Percentiles rank a stretch among this genome's conserved stretches.
Conservation (phyloP, 2,113 vertebrate species). For the Felis chaus region DNA sequence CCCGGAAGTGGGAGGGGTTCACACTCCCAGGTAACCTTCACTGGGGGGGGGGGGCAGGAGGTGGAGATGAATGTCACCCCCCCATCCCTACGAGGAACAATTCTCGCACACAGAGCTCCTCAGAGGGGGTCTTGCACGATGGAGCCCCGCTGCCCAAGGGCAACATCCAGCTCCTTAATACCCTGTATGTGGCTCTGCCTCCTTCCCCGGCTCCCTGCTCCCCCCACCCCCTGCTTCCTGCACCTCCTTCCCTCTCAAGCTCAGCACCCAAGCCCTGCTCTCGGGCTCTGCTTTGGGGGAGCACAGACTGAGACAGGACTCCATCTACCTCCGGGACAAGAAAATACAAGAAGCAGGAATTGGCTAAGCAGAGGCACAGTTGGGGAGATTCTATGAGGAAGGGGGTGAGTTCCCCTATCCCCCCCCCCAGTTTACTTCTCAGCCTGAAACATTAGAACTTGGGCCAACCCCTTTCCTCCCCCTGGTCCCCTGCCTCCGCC, state of each 20-base stretch:
- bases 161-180: not conserved
- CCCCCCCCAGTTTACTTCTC: not conserved
- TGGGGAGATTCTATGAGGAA: rapidly evolving
- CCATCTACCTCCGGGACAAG: not conserved
- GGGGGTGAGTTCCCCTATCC: not conserved
- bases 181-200: rapidly evolving
- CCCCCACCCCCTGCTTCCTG: not conserved
- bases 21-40: not conserved
- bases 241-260: not conserved
- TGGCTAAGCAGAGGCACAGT: not conserved
- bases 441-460: not conserved
- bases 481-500: too few relatives aligned
- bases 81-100: not conserved
- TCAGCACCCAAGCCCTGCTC: not conserved
- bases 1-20: rapidly evolving
- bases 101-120: not conserved
- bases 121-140: not conserved
- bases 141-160: not conserved
- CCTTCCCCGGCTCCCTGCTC: rapidly evolving
- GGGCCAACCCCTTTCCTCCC: too few relatives aligned
- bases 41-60: too few relatives aligned
- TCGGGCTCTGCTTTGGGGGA: not conserved
- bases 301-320: not conserved
- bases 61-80: not conserved
- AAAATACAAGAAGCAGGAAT: not conserved